These are phyloP conservation scores for Chrysina gloriosa DNA, from an alignment of 2,888 invertebrate genomes.

Conservation along the genomic window DNA sequence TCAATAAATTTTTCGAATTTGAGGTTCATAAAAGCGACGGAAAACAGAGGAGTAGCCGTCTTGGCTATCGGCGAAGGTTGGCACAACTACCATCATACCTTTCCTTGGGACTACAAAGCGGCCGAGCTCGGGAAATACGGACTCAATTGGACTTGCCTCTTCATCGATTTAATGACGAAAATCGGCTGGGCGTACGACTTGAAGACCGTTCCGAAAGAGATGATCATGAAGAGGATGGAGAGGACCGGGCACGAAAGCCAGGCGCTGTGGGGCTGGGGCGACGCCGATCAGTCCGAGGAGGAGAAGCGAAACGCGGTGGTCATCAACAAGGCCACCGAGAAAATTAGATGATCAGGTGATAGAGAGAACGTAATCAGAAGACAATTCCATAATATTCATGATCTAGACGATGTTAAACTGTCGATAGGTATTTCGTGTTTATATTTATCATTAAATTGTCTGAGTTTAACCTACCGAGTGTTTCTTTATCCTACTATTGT, in stretches of 20 bases:
- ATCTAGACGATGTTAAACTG: no score
- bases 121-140: slow-evolving; percentile 81
- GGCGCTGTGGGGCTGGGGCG: slow-evolving; percentile 84
- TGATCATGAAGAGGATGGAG: slow-evolving; percentile 75
- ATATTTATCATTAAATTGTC: no score
- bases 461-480: no score
- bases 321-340: slow-evolving; percentile 50
- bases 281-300: slow-evolving; percentile 71
- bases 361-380: background rate
- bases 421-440: no score
- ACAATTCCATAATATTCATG: no score
- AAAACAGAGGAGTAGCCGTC: slow-evolving; percentile 76
- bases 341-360: background rate
- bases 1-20: slow-evolving; percentile 35
- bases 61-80: slow-evolving; percentile 83
- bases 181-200: slow-evolving; percentile 90
- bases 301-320: slow-evolving; percentile 58
- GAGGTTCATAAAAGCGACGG: slow-evolving; percentile 76
- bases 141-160: slow-evolving; percentile 79
- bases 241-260: slow-evolving; percentile 82
- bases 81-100: slow-evolving; percentile 90
- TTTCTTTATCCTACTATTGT: no score
- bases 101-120: slow-evolving; percentile 89
- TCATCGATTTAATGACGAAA: slow-evolving; percentile 84
- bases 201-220: slow-evolving; percentile 80